A percentile compares a stretch with the other conserved stretches of the same genome.
These are phyloP conservation scores for Didymodactylos carnosus DNA, from an alignment of 2,888 invertebrate species.

Conservation along the genomic window DNA sequence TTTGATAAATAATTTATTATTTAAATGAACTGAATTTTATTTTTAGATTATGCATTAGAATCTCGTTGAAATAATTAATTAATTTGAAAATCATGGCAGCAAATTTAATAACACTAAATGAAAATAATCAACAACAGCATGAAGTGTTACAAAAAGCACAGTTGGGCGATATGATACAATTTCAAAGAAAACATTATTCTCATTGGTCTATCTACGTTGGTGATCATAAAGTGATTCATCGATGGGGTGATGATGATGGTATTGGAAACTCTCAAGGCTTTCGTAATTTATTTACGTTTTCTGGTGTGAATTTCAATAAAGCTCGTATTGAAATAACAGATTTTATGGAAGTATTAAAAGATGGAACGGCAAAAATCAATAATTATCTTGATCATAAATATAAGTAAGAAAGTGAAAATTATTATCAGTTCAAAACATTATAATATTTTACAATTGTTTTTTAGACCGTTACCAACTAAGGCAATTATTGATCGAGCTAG, in stretches of 20 bases:
- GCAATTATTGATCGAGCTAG: constrained; percentile 24
- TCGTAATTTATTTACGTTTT: constrained; percentile 17
- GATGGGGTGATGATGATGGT: constrained; percentile 20
- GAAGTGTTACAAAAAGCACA: constrained; percentile 15
- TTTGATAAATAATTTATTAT: no score
- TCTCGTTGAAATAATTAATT: no score
- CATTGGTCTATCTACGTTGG: constrained; percentile 22
- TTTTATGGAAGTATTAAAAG: constrained; percentile 17
- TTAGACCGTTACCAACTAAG: constrained; percentile 20
- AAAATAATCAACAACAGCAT: constrained; percentile 15
- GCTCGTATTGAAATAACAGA: constrained; percentile 16
- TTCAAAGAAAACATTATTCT: constrained; percentile 19
- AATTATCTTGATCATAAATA: constrained; percentile 18
- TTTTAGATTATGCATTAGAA: no score
- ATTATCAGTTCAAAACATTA: not conserved
- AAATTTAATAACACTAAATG: no score
- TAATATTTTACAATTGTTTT: not conserved
- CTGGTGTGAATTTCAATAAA: constrained; percentile 19
- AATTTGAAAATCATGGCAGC: no score
- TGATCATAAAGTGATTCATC: constrained; percentile 18
- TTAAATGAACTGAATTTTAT: no score
- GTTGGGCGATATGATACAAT: constrained; percentile 21
- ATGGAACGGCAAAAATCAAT: constrained; percentile 18
- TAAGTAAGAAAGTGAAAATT: constrained; percentile 13
- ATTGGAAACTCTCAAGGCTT: constrained; percentile 16